These are phyloP conservation scores for Rallus limicola DNA, from an alignment of 2,113 vertebrate species.

Conservation along the genomic window DNA sequence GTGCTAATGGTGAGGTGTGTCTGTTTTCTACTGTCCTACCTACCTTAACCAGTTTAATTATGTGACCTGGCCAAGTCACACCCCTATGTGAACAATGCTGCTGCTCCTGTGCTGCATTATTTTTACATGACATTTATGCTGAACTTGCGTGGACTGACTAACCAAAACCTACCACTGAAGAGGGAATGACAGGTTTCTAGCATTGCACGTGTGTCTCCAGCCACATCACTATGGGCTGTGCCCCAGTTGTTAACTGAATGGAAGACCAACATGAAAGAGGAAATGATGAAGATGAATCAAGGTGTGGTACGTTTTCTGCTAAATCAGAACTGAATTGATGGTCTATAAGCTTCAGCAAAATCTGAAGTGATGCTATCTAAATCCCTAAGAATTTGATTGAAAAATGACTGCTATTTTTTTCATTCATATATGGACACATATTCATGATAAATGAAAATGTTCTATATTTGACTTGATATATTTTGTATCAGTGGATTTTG, in stretches of 20 bases:
- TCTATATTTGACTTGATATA: neutral
- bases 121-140: neutral
- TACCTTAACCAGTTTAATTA: neutral
- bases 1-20: constrained; percentile 3
- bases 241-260: neutral
- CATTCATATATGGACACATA: neutral
- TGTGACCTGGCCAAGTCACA: neutral
- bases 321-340: neutral
- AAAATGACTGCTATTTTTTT: neutral
- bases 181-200: neutral
- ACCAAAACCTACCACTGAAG: neutral
- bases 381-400: neutral
- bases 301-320: constrained; percentile 18
- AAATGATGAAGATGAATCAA: constrained; percentile 7
- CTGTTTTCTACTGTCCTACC: neutral
- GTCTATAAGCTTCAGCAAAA: neutral
- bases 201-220: neutral
- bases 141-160: neutral
- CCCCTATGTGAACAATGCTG: constrained; percentile 18
- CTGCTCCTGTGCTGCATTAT: neutral
- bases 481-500: neutral
- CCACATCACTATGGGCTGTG: neutral
- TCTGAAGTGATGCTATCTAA: neutral
- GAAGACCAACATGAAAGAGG: neutral
- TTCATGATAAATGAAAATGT: neutral